Evolutionary conservation across 2,888 invertebrate genomes (phyloP), one percentile per base, ranked within the genome.

Genomic region (Tetragnatha montana): DNA sequence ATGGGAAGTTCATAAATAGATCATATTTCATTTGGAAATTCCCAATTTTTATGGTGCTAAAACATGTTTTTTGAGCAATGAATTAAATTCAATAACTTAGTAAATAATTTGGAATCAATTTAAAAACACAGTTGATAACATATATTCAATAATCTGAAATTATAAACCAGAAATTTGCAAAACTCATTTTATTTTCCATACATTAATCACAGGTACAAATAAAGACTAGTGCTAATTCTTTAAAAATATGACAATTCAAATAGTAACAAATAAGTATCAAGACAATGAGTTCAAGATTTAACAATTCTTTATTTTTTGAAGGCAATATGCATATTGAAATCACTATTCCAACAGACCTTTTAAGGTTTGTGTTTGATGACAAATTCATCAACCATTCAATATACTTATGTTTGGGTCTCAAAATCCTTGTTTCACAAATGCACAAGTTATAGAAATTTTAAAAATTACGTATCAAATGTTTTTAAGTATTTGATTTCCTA

Each of bases 191-290:
- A 75, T 75, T 75, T 75, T 47, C 75, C 49, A 49, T 47, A 75
- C 49, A 75, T 35, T 49, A 75, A 47, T 75, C 49, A 75, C 75
- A 60, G 60, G 60, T 60, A 60, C 60, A 60, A 75, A 49, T 71
- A 71, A 21, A 21, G 21, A 71, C 71, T 10, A 71, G 71, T 71
- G 21, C 21, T 71, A 21, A 21, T 71, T 71, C 68, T 21, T 21
- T 21, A 21, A 71, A 71, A n/a, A 8, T 19, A 21, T 71, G 19
- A 71, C 21, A 71, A 21, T 71, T 10, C 7, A 71, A 71, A 21
- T 6, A 71, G 35, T 74, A 22, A 74, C 35, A 74, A 74, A 74
- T 74, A 74, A 74, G 22, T 74, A 74, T 74, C 74, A 74, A 73
- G 35, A 35, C 73, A 73, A 14, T 22, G 14, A 73, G 21, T 22